Percentiles rank a stretch among this genome's conserved stretches.
Conservation (phyloP, 2,888 invertebrate genomes). For the Cinara cedri region DNA sequence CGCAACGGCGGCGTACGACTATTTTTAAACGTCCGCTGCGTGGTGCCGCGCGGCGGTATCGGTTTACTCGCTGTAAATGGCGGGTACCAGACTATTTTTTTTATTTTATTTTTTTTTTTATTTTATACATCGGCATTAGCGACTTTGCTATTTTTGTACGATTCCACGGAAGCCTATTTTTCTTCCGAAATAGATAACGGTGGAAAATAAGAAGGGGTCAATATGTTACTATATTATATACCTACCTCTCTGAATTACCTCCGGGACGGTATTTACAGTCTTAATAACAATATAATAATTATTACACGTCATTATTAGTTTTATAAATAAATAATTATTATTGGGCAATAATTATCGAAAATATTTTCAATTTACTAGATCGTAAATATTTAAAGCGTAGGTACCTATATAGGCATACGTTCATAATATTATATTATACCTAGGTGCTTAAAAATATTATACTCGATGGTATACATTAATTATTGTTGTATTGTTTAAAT, state of each 20-base stretch:
- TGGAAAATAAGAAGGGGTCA: not conserved
- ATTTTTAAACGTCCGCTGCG: constrained; percentile 57
- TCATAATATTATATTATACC: too few relatives aligned
- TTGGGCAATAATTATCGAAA: not conserved
- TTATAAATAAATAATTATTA: not conserved
- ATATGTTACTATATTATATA: too few relatives aligned
- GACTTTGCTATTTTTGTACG: constrained; percentile 55
- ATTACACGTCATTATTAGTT: too few relatives aligned
- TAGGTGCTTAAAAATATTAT: too few relatives aligned
- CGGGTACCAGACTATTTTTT: constrained; percentile 52
- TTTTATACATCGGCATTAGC: constrained; percentile 54
- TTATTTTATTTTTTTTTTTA: constrained; percentile 49
- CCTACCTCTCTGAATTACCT: constrained; percentile 8
- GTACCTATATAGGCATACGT: not conserved
- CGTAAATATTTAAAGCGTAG: not conserved
- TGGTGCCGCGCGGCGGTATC: constrained; percentile 55
- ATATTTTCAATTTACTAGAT: not conserved
- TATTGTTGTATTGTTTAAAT: too few relatives aligned
- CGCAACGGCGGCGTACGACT: constrained; percentile 49
- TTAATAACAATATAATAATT: too few relatives aligned
- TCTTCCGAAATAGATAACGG: constrained; percentile 44
- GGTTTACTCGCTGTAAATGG: constrained; percentile 57
- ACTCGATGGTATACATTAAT: too few relatives aligned
- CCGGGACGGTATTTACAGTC: not conserved
- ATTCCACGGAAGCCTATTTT: constrained; percentile 48